Percentiles rank a stretch among this genome's conserved stretches.
phyloP scores from a whole-genome alignment of 2,888 invertebrate species.

The Ochropacha duplaris region DNA sequence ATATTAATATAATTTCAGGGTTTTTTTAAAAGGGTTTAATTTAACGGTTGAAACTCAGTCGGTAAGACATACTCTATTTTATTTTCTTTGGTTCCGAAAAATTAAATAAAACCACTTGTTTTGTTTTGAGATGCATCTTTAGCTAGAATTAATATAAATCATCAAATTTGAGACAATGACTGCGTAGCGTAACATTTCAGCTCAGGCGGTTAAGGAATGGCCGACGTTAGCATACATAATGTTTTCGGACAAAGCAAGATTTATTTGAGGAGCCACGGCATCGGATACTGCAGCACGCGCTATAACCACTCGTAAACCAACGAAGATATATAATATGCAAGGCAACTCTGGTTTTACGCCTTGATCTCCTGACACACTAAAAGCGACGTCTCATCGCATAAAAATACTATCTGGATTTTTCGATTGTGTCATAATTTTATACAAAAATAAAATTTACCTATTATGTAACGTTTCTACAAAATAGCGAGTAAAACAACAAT shows the following conservation, averaged over 20 bases:
- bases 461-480: not conserved
- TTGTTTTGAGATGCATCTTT: not conserved
- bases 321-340: slow-evolving; percentile 30
- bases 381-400: not conserved
- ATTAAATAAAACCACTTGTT: too few relatives aligned
- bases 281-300: slow-evolving; percentile 39
- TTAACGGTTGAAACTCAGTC: not conserved
- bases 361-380: not conserved
- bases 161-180: not conserved
- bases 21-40: not conserved
- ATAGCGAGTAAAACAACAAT: not conserved
- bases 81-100: not conserved
- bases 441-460: not conserved
- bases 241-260: slow-evolving; percentile 68
- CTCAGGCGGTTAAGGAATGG: slow-evolving; percentile 41
- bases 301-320: slow-evolving; percentile 23
- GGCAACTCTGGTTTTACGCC: not conserved
- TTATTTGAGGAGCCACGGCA: slow-evolving; percentile 53
- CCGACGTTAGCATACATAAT: slow-evolving; percentile 66
- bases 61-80: not conserved
- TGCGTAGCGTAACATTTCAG: slow-evolving; percentile 8
- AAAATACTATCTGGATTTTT: not conserved
- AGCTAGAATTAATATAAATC: not conserved
- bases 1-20: too few relatives aligned
- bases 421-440: not conserved